A percentile compares a stretch with the other conserved stretches of the same genome.
phyloP scores from a whole-genome alignment of 1,140 invertebrate genomes.

The Phocides pigmalion region DNA sequence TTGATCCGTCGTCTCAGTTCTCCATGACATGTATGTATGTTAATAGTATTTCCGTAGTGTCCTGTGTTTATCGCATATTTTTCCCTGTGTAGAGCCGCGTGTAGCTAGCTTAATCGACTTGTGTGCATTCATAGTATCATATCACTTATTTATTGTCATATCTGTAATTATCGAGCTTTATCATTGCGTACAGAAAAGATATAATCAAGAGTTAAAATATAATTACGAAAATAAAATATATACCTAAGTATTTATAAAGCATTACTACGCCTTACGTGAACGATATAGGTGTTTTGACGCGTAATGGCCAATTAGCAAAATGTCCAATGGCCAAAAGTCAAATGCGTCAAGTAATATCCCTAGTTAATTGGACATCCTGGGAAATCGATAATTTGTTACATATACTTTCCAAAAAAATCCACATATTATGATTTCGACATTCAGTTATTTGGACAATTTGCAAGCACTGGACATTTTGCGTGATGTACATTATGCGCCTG shows the following conservation, averaged over 20 bases:
- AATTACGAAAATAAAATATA: slow-evolving; percentile 8
- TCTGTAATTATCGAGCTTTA: slow-evolving; percentile 34
- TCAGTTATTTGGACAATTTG: too few relatives aligned
- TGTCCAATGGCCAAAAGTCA: too few relatives aligned
- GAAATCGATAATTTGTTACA: too few relatives aligned
- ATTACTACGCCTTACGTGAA: not conserved
- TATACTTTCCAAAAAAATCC: too few relatives aligned
- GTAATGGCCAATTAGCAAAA: too few relatives aligned
- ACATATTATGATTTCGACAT: too few relatives aligned
- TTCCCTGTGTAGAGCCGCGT: slow-evolving; percentile 31
- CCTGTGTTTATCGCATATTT: not conserved
- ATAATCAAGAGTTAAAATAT: slow-evolving; percentile 23
- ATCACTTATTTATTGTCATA: slow-evolving; percentile 34
- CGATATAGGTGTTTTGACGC: not conserved
- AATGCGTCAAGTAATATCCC: too few relatives aligned
- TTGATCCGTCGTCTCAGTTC: slow-evolving; percentile 45
- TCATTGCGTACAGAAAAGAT: slow-evolving; percentile 19
- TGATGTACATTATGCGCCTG: too few relatives aligned
- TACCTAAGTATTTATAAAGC: slow-evolving; percentile 4
- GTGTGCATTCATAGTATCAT: slow-evolving; percentile 43
- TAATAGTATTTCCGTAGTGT: slow-evolving; percentile 31
- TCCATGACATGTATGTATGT: slow-evolving; percentile 64
- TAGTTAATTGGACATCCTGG: too few relatives aligned
- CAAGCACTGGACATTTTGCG: too few relatives aligned
- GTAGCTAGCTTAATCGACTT: slow-evolving; percentile 29